These are phyloP conservation scores for Antechinus flavipes DNA, from an alignment of 2,113 vertebrate species.

Conservation along the genomic window DNA sequence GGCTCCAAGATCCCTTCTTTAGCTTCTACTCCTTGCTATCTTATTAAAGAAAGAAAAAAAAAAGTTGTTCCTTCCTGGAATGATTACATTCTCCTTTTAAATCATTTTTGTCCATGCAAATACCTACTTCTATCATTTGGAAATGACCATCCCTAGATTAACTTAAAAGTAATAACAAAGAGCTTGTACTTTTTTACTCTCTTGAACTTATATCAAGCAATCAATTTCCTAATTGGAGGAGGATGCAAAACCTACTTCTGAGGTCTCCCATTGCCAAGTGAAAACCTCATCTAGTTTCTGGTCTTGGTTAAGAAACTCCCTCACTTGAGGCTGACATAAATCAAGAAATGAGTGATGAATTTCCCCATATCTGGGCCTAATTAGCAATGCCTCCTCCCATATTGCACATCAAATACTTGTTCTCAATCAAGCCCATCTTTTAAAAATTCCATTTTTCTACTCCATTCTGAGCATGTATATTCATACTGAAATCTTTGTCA, in stretches of 20 bases:
- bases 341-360: neutral
- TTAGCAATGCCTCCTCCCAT: neutral
- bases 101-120: neutral
- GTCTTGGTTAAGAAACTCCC: neutral
- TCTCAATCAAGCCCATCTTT: neutral
- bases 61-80: neutral
- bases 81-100: neutral
- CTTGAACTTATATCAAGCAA: neutral
- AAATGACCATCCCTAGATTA: neutral
- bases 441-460: neutral
- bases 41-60: neutral
- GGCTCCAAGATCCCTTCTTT: neutral
- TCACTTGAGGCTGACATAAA: neutral
- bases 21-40: neutral
- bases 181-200: neutral
- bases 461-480: neutral
- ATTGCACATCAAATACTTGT: neutral
- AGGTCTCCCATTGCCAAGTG: neutral
- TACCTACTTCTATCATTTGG: neutral
- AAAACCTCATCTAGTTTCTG: neutral
- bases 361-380: neutral
- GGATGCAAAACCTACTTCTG: neutral
- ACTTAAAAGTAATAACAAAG: neutral
- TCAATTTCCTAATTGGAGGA: neutral
- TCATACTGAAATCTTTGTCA: neutral